Conservation (phyloP, 2,113 vertebrate genomes). For the Phaethon lepturus region DNA sequence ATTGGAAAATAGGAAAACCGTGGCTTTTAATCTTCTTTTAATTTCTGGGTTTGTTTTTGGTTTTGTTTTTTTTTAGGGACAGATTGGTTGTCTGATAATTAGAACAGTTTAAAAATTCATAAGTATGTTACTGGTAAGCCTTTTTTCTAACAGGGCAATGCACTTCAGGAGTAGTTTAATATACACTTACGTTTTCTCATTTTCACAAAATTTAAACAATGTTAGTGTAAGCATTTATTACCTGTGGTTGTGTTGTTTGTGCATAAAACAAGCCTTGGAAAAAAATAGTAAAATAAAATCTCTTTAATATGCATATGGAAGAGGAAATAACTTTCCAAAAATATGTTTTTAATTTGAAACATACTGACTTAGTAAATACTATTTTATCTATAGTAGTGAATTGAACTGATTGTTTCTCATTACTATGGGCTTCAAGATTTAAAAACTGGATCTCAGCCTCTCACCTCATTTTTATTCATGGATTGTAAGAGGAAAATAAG, state of each 20-base stretch:
- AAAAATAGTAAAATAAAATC: neutral
- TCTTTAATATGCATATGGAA: neutral
- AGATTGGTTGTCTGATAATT: neutral
- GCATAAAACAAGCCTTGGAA: neutral
- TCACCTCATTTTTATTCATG: conserved; percentile 60
- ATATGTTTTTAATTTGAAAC: conserved; percentile 24
- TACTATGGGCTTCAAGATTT: neutral
- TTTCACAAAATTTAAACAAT: neutral
- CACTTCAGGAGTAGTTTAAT: neutral
- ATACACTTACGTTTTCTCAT: neutral
- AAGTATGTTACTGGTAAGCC: neutral
- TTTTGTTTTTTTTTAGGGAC: neutral
- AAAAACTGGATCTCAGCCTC: neutral
- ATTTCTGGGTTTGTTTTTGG: neutral
- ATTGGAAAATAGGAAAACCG: neutral
- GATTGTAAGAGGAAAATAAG: neutral
- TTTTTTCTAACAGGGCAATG: neutral
- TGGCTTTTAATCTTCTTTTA: neutral
- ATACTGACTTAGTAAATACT: neutral
- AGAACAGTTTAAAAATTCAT: neutral
- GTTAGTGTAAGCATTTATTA: neutral
- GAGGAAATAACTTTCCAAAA: neutral
- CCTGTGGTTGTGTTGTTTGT: neutral
- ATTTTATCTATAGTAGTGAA: conserved; percentile 40
- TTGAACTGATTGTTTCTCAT: neutral